phyloP scores from a whole-genome alignment of 1,140 invertebrate species.

The Sitobion miscanthi region DNA sequence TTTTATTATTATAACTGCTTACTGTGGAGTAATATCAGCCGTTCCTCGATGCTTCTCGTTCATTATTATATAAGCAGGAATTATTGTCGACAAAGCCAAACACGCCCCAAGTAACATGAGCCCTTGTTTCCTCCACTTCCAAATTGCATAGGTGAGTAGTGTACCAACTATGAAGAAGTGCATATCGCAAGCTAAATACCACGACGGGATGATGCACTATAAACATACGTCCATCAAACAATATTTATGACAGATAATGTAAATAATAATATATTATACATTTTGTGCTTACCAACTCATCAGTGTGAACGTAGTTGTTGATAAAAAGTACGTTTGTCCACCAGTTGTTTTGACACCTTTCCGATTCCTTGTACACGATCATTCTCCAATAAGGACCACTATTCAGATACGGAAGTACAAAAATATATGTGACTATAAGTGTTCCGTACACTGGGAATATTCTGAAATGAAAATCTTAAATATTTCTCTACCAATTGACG shows the following conservation, averaged over 20 bases:
- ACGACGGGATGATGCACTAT: constrained; percentile 71
- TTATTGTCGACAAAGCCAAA: constrained; percentile 12
- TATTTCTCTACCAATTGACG: not conserved
- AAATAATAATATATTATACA: not conserved
- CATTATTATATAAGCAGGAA: constrained; percentile 36
- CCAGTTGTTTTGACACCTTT: constrained; percentile 76
- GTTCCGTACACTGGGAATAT: constrained; percentile 75
- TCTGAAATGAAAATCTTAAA: constrained; percentile 62
- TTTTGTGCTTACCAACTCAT: constrained; percentile 65
- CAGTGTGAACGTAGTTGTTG: constrained; percentile 80
- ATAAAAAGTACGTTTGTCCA: constrained; percentile 85
- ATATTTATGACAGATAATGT: not conserved
- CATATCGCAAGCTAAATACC: constrained; percentile 73
- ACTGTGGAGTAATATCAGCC: not conserved
- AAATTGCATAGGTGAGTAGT: constrained; percentile 32
- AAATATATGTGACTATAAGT: constrained; percentile 74
- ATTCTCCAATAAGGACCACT: constrained; percentile 73
- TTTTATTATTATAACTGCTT: not conserved
- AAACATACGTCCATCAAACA: not conserved
- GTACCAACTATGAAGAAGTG: constrained; percentile 67
- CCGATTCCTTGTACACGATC: constrained; percentile 68
- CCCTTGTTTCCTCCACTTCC: constrained; percentile 34
- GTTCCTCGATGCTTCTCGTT: not conserved
- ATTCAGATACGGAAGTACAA: constrained; percentile 70
- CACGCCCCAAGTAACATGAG: not conserved